These are phyloP conservation scores for Orestias chungarensis DNA, from an alignment of 2,797 vertebrate genomes.

Conservation along the genomic window DNA sequence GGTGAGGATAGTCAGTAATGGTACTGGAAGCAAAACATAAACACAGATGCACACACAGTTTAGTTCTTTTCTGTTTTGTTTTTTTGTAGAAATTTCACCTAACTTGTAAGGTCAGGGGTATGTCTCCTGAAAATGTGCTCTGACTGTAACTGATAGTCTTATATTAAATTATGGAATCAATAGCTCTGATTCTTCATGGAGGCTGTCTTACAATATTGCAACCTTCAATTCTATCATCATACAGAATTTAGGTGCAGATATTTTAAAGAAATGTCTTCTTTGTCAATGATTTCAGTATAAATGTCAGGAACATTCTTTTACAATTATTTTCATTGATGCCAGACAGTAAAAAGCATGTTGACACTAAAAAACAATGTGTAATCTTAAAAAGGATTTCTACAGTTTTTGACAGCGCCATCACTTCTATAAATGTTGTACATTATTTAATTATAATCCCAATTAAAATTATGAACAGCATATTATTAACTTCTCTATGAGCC, in stretches of 20 bases:
- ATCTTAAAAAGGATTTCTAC: no score
- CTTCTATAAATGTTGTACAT: no score
- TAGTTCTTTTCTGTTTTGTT: neutral
- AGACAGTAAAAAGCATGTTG: neutral
- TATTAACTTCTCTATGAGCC: neutral
- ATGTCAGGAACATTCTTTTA: neutral
- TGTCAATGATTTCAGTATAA: neutral
- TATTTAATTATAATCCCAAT: no score
- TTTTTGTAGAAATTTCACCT: neutral
- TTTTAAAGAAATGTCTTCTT: neutral
- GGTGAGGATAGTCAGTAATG: conserved; percentile 13
- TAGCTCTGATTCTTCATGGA: conserved; percentile 69
- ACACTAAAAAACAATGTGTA: no score
- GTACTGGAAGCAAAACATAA: conserved; percentile 22
- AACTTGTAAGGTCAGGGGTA: conserved; percentile 62
- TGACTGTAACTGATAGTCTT: conserved; percentile 79
- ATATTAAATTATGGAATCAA: conserved; percentile 85
- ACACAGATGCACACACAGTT: conserved; percentile 39
- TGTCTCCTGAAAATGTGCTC: conserved; percentile 73
- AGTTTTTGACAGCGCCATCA: no score
- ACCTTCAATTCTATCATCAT: neutral
- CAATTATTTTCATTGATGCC: neutral
- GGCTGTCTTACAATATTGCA: conserved; percentile 34
- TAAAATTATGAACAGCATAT: neutral
- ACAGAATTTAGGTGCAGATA: neutral